A percentile compares a stretch with the other conserved stretches of the same genome.
Evolutionary conservation across 2,888 invertebrate genomes (phyloP).

Genomic region (Keiferia lycopersicella): DNA sequence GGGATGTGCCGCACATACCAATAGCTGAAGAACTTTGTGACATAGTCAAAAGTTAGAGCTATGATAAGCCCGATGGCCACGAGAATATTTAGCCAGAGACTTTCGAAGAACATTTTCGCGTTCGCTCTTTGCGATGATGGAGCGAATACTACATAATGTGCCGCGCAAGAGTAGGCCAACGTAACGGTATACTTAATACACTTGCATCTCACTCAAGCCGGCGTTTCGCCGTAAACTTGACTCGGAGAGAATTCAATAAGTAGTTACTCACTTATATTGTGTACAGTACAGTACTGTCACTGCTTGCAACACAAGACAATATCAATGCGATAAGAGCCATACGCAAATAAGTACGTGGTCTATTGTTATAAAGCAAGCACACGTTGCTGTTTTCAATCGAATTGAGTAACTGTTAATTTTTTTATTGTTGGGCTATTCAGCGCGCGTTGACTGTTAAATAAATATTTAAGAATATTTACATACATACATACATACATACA

Average conservation of each 20-base stretch:
- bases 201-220: slow-evolving; percentile 19
- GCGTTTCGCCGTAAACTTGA: slow-evolving; percentile 18
- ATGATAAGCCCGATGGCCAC: slow-evolving; percentile 57
- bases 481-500: too few relatives aligned
- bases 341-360: background rate
- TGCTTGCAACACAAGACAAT: background rate
- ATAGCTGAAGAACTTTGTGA: slow-evolving; percentile 75
- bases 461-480: too few relatives aligned
- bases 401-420: slow-evolving; percentile 8
- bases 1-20: slow-evolving; percentile 74
- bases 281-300: background rate
- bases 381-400: background rate
- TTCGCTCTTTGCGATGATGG: slow-evolving; percentile 54
- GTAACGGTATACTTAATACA: slow-evolving; percentile 56
- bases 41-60: slow-evolving; percentile 68
- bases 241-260: slow-evolving; percentile 6
- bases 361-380: slow-evolving; percentile 2
- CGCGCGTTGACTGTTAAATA: too few relatives aligned
- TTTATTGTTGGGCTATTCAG: background rate
- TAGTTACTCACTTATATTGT: background rate
- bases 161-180: slow-evolving; percentile 59
- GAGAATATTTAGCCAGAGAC: slow-evolving; percentile 62
- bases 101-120: slow-evolving; percentile 76
- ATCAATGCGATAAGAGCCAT: background rate
- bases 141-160: slow-evolving; percentile 48